Conservation (phyloP, 2,797 vertebrate genomes). For the Rhadinocentrus ornatus region DNA sequence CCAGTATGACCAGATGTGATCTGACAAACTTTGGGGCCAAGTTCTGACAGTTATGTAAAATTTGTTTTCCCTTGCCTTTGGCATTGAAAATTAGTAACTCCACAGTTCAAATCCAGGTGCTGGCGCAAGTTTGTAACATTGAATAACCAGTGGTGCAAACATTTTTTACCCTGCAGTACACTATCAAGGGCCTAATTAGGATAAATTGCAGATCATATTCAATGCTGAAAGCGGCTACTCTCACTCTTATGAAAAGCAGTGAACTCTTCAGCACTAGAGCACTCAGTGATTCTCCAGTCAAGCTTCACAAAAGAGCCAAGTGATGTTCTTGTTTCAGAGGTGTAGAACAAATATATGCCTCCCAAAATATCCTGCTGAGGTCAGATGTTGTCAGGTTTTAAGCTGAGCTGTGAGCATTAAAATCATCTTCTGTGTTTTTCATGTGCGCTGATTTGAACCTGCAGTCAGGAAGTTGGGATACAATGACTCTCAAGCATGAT, state of each 20-base stretch:
- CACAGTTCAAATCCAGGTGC: slow-evolving; percentile 22
- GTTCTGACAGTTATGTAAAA: slow-evolving; percentile 51
- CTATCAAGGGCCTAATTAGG: slow-evolving; percentile 42
- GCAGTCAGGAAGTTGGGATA: slow-evolving; percentile 16
- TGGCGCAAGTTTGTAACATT: slow-evolving; percentile 16
- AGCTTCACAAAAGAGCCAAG: slow-evolving; percentile 35
- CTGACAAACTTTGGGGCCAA: slow-evolving; percentile 46
- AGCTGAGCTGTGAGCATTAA: slow-evolving; percentile 49
- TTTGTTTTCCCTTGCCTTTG: slow-evolving; percentile 36
- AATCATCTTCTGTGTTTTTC: slow-evolving; percentile 44
- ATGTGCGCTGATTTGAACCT: slow-evolving; percentile 11
- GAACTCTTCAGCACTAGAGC: slow-evolving; percentile 21
- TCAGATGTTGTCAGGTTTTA: slow-evolving; percentile 46
- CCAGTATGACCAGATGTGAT: slow-evolving; percentile 60
- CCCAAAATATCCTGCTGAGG: slow-evolving; percentile 68
- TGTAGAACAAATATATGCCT: slow-evolving; percentile 53
- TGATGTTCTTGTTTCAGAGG: slow-evolving; percentile 48
- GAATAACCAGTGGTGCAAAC: slow-evolving; percentile 16
- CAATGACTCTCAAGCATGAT: slow-evolving; percentile 8
- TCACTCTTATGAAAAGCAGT: slow-evolving; percentile 31
- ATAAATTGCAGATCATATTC: slow-evolving; percentile 35
- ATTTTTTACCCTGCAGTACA: slow-evolving; percentile 17
- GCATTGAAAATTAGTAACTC: slow-evolving; percentile 23
- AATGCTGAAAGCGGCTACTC: slow-evolving; percentile 31
- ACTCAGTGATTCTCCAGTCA: slow-evolving; percentile 29